A percentile compares a stretch with the other conserved stretches of the same genome.
phyloP scores from a whole-genome alignment of 2,888 invertebrate genomes.

The Epinotia nisella region DNA sequence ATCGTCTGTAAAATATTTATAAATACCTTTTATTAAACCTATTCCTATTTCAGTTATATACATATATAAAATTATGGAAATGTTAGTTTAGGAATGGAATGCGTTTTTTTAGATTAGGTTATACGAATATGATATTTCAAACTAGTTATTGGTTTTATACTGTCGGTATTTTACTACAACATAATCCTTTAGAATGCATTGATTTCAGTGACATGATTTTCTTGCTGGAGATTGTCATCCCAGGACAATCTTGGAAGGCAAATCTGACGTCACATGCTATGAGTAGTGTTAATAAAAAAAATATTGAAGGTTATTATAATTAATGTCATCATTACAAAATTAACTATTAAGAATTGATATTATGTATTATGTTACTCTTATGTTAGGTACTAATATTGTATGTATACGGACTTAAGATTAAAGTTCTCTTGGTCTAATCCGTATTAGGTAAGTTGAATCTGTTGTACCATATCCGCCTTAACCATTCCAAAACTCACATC shows the following conservation, averaged over 20 bases:
- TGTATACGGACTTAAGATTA: constrained; percentile 33
- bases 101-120: not conserved
- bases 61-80: constrained; percentile 59
- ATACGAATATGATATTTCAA: not conserved
- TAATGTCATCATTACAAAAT: not conserved
- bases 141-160: not conserved
- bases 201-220: constrained; percentile 15
- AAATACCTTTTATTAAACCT: constrained; percentile 34
- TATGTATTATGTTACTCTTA: not conserved
- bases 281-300: not conserved
- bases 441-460: constrained; percentile 53
- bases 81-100: constrained; percentile 56
- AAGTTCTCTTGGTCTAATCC: constrained; percentile 42
- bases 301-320: not conserved
- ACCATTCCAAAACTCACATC: constrained; percentile 52
- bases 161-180: not conserved
- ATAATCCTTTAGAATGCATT: not conserved
- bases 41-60: constrained; percentile 65
- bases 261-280: not conserved
- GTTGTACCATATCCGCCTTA: constrained; percentile 69
- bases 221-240: constrained; percentile 34
- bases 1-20: constrained; percentile 36
- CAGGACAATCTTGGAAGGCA: constrained; percentile 32
- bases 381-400: not conserved
- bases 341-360: not conserved